phyloP scores from a whole-genome alignment of 2,797 vertebrate species.

The Anguilla anguilla region DNA sequence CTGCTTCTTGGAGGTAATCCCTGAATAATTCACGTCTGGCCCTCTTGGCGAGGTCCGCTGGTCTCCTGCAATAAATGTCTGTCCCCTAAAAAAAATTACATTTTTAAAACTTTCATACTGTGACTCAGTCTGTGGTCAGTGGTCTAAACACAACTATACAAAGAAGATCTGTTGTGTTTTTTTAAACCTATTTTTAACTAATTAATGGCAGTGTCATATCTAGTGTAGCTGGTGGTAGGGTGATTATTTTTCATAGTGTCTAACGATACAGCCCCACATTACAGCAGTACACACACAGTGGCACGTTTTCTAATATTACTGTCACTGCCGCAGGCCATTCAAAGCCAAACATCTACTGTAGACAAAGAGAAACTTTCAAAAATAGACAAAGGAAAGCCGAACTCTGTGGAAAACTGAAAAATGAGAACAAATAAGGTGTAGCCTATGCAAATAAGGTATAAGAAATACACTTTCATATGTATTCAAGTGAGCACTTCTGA shows the following conservation, averaged over 20 bases:
- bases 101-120: background rate
- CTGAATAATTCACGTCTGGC: constrained; percentile 9
- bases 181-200: background rate
- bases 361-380: background rate
- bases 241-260: background rate
- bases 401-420: background rate
- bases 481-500: background rate
- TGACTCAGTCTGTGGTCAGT: background rate
- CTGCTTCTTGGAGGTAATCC: background rate
- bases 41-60: background rate
- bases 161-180: background rate
- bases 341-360: background rate
- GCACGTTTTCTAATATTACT: background rate
- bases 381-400: background rate
- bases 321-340: background rate
- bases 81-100: background rate
- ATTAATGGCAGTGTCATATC: background rate
- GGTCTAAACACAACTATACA: background rate
- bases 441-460: background rate
- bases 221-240: background rate
- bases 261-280: too few relatives aligned
- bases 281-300: background rate
- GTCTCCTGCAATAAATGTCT: background rate
- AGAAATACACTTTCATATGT: background rate
- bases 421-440: background rate